A percentile compares a stretch with the other conserved stretches of the same genome.
Conservation (phyloP, 2,888 invertebrate species). For the Nematopogon swammerdamellus region DNA sequence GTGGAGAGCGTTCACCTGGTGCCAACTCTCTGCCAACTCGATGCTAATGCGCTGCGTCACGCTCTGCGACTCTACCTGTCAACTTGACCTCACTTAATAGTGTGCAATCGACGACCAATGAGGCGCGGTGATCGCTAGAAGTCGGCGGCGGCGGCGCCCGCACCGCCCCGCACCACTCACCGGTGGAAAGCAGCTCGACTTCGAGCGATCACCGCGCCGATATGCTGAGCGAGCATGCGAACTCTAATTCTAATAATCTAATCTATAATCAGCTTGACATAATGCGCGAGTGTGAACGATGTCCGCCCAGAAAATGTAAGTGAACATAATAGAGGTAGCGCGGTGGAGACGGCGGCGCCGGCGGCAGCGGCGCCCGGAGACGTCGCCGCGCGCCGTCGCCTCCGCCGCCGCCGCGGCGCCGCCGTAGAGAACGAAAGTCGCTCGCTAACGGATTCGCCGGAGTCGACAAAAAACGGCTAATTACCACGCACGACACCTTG, state of each 20-base stretch:
- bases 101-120: background rate
- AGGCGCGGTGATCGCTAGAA: background rate
- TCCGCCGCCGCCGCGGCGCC: conserved; percentile 5
- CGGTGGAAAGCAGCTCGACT: background rate
- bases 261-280: background rate
- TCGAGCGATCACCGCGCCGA: background rate
- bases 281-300: background rate
- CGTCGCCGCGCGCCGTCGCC: conserved; percentile 12
- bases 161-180: too few relatives aligned
- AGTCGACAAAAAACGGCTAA: conserved; percentile 14
- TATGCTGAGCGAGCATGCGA: background rate
- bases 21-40: too few relatives aligned
- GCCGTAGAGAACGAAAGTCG: conserved; percentile 32
- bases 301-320: background rate
- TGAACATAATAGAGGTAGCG: background rate
- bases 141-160: too few relatives aligned
- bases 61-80: background rate
- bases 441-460: background rate
- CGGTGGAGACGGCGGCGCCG: too few relatives aligned
- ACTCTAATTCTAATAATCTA: background rate
- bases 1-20: background rate
- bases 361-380: conserved; percentile 16
- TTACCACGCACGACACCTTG: conserved; percentile 26
- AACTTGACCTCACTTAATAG: background rate
- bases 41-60: background rate